These are phyloP conservation scores for Dasysyrphus albostriatus DNA, from an alignment of 2,888 invertebrate genomes.

Conservation along the genomic window DNA sequence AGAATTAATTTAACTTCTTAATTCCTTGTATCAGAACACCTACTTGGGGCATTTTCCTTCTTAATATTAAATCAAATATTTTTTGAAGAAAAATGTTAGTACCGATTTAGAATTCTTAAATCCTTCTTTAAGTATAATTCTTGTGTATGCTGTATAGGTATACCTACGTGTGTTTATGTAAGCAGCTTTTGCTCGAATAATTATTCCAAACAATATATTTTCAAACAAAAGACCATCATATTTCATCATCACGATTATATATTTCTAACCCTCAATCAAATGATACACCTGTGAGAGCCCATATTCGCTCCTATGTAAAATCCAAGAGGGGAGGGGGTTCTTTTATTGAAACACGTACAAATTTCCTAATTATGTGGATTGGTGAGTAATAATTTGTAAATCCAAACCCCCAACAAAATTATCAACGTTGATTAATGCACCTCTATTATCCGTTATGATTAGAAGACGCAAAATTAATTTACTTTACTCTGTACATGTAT, in stretches of 20 bases:
- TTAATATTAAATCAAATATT: no score
- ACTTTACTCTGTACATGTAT: neutral
- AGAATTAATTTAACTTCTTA: no score
- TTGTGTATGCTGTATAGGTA: no score
- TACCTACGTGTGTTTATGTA: neutral
- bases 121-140: no score
- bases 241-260: neutral
- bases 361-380: neutral
- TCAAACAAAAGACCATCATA: neutral
- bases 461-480: conserved; percentile 15
- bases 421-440: conserved; percentile 11
- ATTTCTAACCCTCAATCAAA: neutral
- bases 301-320: neutral
- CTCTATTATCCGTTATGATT: conserved; percentile 17
- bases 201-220: neutral
- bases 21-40: no score
- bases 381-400: neutral
- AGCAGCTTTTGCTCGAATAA: neutral
- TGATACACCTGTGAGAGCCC: neutral
- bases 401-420: neutral
- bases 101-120: no score
- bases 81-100: no score
- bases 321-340: neutral
- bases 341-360: conserved; percentile 5
- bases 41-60: no score